Percentiles rank a stretch among this genome's conserved stretches.
phyloP scores from a whole-genome alignment of 1,140 invertebrate genomes.

The Leptinotarsa defecta region DNA sequence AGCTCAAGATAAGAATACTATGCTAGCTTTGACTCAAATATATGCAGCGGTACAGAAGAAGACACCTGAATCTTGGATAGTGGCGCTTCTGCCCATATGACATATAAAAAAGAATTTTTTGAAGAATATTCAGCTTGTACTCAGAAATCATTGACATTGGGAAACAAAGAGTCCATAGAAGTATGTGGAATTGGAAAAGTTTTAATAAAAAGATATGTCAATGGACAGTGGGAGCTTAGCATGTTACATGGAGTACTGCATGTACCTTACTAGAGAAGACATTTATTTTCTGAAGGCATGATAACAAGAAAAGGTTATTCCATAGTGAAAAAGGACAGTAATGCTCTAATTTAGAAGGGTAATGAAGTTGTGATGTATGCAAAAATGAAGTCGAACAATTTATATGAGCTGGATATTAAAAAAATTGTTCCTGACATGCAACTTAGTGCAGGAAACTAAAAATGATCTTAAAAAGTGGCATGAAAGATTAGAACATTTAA shows the following conservation, averaged over 20 bases:
- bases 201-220: too few relatives aligned
- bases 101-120: conserved; percentile 35
- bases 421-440: too few relatives aligned
- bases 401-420: background rate
- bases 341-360: too few relatives aligned
- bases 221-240: too few relatives aligned
- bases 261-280: conserved; percentile 18
- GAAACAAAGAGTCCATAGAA: too few relatives aligned
- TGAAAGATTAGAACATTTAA: background rate
- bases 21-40: too few relatives aligned
- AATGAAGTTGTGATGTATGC: too few relatives aligned
- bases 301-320: conserved; percentile 1
- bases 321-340: conserved; percentile 9
- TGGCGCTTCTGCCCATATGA: conserved; percentile 17
- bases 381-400: background rate
- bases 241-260: background rate
- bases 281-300: conserved; percentile 23
- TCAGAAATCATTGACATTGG: too few relatives aligned
- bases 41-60: background rate
- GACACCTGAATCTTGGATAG: conserved; percentile 16
- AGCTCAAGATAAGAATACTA: too few relatives aligned
- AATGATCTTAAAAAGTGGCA: background rate
- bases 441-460: background rate
- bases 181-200: too few relatives aligned
- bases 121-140: background rate